A percentile compares a stretch with the other conserved stretches of the same genome.
These are phyloP conservation scores for Hydrocynus forskahlii DNA, from an alignment of 2,797 vertebrate species.

Conservation along the genomic window DNA sequence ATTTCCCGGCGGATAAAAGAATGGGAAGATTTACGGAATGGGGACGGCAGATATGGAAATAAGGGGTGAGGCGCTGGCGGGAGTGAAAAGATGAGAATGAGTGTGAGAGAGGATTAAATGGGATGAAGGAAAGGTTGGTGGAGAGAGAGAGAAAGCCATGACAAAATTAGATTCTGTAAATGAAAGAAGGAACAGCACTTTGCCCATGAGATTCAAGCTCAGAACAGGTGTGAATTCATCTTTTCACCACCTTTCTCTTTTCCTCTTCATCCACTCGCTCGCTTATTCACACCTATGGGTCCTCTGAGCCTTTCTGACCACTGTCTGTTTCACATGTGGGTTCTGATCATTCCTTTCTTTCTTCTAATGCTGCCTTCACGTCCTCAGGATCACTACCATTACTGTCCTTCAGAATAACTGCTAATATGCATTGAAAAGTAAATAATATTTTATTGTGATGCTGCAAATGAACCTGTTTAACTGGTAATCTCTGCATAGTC, in stretches of 20 bases:
- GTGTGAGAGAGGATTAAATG: background rate
- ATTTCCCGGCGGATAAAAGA: background rate
- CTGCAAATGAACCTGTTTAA: no score
- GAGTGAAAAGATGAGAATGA: background rate
- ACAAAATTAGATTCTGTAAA: constrained; percentile 10
- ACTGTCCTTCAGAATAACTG: no score
- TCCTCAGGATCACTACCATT: no score
- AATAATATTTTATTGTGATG: no score
- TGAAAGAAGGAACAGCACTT: background rate
- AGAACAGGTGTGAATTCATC: background rate
- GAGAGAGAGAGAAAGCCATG: background rate
- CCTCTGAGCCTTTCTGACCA: background rate
- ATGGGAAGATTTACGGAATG: background rate
- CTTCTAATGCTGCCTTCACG: no score
- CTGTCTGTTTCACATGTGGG: background rate
- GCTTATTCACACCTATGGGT: background rate
- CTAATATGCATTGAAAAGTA: no score
- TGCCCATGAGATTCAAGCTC: background rate
- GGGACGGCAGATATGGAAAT: constrained; percentile 8
- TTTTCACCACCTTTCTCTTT: background rate
- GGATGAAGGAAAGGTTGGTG: background rate
- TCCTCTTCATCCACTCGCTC: background rate
- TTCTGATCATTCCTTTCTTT: background rate
- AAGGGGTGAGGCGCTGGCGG: background rate
- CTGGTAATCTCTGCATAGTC: no score